Base-by-base conservation (phyloP, 1,140 invertebrate genomes). In the Nymphalis io region DNA sequence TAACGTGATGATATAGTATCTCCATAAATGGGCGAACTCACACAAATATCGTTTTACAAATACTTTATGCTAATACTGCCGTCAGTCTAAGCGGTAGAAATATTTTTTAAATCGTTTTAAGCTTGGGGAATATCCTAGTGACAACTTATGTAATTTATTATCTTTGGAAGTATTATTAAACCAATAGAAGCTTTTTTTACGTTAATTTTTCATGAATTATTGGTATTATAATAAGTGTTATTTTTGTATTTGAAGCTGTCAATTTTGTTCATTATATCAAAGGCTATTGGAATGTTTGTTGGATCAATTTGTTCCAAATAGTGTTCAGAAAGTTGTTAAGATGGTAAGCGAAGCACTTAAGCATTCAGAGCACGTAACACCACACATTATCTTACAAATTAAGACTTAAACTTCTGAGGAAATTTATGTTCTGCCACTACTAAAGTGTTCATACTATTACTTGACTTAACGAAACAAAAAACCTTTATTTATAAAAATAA, bases 311-410 rank as follows among this genome's bases (percentile, higher is more conserved):
- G 15, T 21, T 27, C 13, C 3, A n/a, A 13, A 55, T 23, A 55
- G 11, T 11, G 51, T 55, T 55, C 15, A 15, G 8, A 51, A 51
- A 51, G 20, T 27, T 33, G 15, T 55, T 27, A 55, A 8, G 12
- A 15, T 13, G 10, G 21, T 6, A 27, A 55, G 21, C 21, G 18
- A n/a, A 55, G 11, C 51, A 27, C 21, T 55, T 55, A 23, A 55
- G 51, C 27, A 55, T 55, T 55, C 21, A 27, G 51, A 55, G 15
- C 23, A 55, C 21, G 20, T 55, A 23, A 2, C 13, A 23, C 13
- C 12, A n/a, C 21, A 55, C 11, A 55, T 55, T 21, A 12, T 55
- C 13, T 55, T 13, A 51, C 48, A 51, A 51, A 51, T 51, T 51
- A 51, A 51, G 48, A 51, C 48, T 51, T 20, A 2, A 20, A 51